Evolutionary conservation across 2,113 vertebrate genomes (phyloP), one percentile per base, ranked within the genome.

Genomic region (Puffinus mauretanicus): DNA sequence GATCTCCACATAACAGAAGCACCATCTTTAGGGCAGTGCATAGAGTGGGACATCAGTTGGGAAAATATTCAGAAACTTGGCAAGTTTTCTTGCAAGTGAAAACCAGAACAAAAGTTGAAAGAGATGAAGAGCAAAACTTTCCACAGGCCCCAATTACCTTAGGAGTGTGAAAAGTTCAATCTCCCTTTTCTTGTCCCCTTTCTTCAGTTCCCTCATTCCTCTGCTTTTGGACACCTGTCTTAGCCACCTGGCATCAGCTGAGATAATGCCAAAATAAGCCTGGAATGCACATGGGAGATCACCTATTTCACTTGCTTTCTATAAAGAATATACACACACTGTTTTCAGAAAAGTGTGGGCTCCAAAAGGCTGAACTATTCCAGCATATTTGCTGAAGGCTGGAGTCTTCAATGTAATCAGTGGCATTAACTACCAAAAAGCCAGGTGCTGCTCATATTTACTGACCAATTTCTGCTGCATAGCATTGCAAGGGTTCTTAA

Each of bases 61-160:
- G 46, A 83, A 81, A 80, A 61, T 44, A 81, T 11, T 32, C 54
- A 81, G 25, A 80, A 83, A 16, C 8, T 12, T 47, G 9, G 11
- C 20, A 83, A 54, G 30, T 25, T 86, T 77, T 66, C 64, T 83
- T 89, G 34, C 20, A 88, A 52, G 34, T 57, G 65, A 86, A 94
- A 82, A 83, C 3, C 34, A 69, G 58, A 80, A 57, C 16, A 51
- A 18, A 72, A 19, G 5, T 10, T 65, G 54, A 76, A 88, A 47
- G 60, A 60, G 44, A 42, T 10, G 42, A 86, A 61, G 47, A 72
- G 22, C 36, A 73, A 49, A 65, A 69, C 15, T 65, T 89, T 55
- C 44, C 7, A 1, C 13, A 66, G 32, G 17, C 12, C 24, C 1
- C 9, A n/a, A 6, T 46, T 51, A 57, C 0, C 1, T 70, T 60